Base-by-base conservation (phyloP, 1,140 invertebrate species). In the Melitaea cinxia region DNA sequence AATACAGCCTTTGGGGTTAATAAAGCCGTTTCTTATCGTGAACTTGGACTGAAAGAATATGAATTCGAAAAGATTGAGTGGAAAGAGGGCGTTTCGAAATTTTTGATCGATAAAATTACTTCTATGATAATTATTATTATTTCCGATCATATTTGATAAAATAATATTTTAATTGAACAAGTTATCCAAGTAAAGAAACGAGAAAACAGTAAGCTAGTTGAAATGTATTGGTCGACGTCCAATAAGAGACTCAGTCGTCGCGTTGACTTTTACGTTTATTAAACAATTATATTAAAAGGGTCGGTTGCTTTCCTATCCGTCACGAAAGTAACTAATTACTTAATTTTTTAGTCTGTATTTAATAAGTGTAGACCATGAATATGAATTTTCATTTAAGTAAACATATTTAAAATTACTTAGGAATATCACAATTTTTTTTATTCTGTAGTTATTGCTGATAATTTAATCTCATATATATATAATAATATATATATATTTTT, bases 41-140 rank as follows among this genome's bases (percentile, higher is more conserved):
- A 23, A 47, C 14, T 47, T 47, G 21, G 42, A 47, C 14, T 47
- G 42, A 12, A 47, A 47, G 19, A 47, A 47, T 47, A 47, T 12
- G 21, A 23, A 23, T 23, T 47, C 19, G 10, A 47, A 24, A 24
- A 47, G 19, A 21, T 47, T 47, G 9, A 47, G 19, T 0, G 42
- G 42, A 2, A 47, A 47, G 9, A 47, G 19, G 2, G 42, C 42
- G 19, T 7, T 12, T 47, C 23, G 42, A 10, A 47, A 4, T 12
- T 7, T 47, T 47, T 47, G 3, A 23, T 47, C 42, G 6, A 47
- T 23, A n/a, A 23, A 47, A 23, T 47, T 47, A 10, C 14, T 47
- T 47, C 4, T 4, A 23, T 21, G 7, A 9, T 47, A 17, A 4
- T 17, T 42, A 21, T 47, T 23, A 1, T 4, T 12, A 9, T 9